These are phyloP conservation scores for Sander lucioperca DNA, from an alignment of 2,113 vertebrate species.

Conservation along the genomic window DNA sequence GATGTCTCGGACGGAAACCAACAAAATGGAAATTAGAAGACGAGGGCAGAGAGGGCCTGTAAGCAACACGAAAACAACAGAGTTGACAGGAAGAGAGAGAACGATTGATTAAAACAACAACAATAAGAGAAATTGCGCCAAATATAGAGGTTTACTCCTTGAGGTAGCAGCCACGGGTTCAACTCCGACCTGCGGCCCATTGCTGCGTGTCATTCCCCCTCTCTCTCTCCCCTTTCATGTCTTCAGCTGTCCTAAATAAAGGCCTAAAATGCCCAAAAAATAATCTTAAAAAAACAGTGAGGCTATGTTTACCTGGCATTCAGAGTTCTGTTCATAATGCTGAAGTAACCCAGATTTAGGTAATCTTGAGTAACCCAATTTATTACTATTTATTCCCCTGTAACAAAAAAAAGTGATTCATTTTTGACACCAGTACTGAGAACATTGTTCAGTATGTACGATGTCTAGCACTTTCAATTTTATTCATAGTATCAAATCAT, in stretches of 20 bases:
- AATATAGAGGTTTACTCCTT: too few relatives aligned
- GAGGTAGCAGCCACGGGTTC: too few relatives aligned
- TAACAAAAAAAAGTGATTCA: not conserved
- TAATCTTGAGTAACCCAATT: not conserved
- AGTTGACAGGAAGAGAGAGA: not conserved
- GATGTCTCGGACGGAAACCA: not conserved
- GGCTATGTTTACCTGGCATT: not conserved
- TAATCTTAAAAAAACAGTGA: not conserved
- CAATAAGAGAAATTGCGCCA: not conserved
- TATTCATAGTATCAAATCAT: too few relatives aligned
- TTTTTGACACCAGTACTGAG: not conserved
- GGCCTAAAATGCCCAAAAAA: too few relatives aligned
- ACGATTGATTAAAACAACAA: slow-evolving; percentile 9
- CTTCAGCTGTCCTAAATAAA: too few relatives aligned
- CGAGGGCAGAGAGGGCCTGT: not conserved
- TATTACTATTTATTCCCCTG: not conserved
- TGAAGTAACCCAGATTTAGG: not conserved
- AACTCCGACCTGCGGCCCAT: too few relatives aligned
- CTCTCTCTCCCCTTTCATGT: too few relatives aligned
- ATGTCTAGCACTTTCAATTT: not conserved
- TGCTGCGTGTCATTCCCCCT: too few relatives aligned
- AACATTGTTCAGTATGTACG: not conserved
- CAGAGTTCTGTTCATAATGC: not conserved
- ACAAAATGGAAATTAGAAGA: slow-evolving; percentile 10
- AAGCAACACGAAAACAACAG: not conserved